phyloP scores from a whole-genome alignment of 2,113 vertebrate species.

The Salvelinus namaycush region DNA sequence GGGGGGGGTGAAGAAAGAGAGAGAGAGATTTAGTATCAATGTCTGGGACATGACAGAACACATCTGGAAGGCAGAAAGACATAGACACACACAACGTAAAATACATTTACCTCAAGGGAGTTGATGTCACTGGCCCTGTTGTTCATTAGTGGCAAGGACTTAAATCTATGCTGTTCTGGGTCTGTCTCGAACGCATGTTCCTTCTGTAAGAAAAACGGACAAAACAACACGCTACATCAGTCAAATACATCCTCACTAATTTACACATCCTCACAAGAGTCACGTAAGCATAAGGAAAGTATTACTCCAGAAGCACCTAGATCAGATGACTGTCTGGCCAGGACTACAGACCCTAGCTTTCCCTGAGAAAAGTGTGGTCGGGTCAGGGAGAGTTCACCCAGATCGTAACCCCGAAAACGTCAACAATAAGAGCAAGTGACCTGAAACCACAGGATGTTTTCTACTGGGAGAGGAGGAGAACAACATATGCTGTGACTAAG shows the following conservation, averaged over 20 bases:
- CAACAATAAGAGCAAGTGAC: slow-evolving; percentile 74
- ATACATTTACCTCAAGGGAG: slow-evolving; percentile 73
- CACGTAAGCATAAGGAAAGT: slow-evolving; percentile 62
- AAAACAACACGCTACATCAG: slow-evolving; percentile 41
- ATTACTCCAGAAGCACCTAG: slow-evolving; percentile 48
- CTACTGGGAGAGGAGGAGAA: slow-evolving; percentile 70
- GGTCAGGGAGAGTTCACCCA: slow-evolving; percentile 73
- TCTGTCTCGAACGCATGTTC: slow-evolving; percentile 71
- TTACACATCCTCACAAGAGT: slow-evolving; percentile 44
- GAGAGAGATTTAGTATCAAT: slow-evolving; percentile 2
- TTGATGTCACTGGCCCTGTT: slow-evolving; percentile 76
- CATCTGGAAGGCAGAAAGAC: slow-evolving; percentile 5
- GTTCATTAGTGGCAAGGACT: slow-evolving; percentile 77
- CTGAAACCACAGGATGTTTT: slow-evolving; percentile 82
- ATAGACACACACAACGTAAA: slow-evolving; percentile 1
- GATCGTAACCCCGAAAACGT: slow-evolving; percentile 70
- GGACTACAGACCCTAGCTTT: slow-evolving; percentile 54
- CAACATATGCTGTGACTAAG: slow-evolving; percentile 78
- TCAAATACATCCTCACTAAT: slow-evolving; percentile 42
- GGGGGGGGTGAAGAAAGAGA: slow-evolving; percentile 29
- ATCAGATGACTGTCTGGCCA: slow-evolving; percentile 39
- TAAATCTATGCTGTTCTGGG: slow-evolving; percentile 75
- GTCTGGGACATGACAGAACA: slow-evolving; percentile 27
- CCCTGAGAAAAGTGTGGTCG: slow-evolving; percentile 48
- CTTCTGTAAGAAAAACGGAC: slow-evolving; percentile 69